Conservation (phyloP, 2,888 invertebrate genomes). For the Epsilonema sp. region DNA sequence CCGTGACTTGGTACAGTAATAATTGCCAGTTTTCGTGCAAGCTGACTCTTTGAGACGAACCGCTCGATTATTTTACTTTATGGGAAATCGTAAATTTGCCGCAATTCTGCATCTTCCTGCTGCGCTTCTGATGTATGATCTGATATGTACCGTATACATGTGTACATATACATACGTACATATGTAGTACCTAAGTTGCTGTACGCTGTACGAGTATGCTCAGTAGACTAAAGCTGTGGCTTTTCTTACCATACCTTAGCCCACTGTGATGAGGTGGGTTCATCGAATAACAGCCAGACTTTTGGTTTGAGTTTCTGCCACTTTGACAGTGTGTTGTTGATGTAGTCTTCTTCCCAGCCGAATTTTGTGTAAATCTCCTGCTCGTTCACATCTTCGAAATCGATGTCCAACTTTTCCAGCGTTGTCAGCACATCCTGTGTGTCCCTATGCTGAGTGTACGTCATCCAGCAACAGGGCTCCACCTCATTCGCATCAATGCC, state of each 20-base stretch:
- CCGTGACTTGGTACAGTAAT: no score
- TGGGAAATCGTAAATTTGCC: no score
- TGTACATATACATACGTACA: no score
- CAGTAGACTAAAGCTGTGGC: no score
- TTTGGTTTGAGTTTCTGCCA: slow-evolving; percentile 95
- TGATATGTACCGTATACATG: no score
- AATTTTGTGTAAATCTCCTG: slow-evolving; percentile 49
- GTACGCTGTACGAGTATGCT: no score
- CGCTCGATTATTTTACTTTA: no score
- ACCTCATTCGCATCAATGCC: slow-evolving; percentile 90
- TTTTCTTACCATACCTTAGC: slow-evolving; percentile 63
- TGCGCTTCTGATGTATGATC: no score
- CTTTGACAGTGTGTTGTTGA: slow-evolving; percentile 46
- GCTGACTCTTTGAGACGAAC: no score
- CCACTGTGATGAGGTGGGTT: slow-evolving; percentile 87
- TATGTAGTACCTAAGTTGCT: no score
- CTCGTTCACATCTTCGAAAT: slow-evolving; percentile 10
- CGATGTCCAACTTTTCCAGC: slow-evolving; percentile 23
- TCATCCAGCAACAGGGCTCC: slow-evolving; percentile 97
- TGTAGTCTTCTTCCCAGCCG: slow-evolving; percentile 86
- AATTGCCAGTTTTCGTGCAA: no score
- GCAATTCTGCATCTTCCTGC: no score
- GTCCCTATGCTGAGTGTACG: slow-evolving; percentile 56
- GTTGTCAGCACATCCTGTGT: slow-evolving; percentile 45
- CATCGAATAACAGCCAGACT: slow-evolving; percentile 96